Evolutionary conservation across 1,140 invertebrate species (phyloP), one percentile per base, ranked within the genome.

Genomic region (Brachionus sp.): DNA sequence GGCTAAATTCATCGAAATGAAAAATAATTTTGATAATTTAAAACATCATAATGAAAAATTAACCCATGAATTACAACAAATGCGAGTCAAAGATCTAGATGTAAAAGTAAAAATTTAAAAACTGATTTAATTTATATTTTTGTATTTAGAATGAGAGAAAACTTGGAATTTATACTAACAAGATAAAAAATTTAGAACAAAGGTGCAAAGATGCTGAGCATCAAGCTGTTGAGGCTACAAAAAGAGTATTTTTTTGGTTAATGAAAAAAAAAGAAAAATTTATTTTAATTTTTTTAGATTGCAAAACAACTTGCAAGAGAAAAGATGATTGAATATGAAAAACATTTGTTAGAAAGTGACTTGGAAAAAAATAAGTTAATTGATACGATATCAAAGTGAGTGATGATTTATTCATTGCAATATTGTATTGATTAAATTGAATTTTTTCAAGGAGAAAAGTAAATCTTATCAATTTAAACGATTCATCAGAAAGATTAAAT

Each of bases 301-400:
- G 75, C 78, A 13, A 82, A 82, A 25, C 78, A 82, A 82, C 37
- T 82, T 23, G 78, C 44, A 16, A 37, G 64, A 35, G 78, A 82
- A 29, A 80, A 23, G 42, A 80, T 80, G 77, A 80, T 80, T 80
- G 77, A 80, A 29, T 80, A 80, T 29, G 77, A 80, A 66, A 80
- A 80, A 25, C 77, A 80, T 80, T 25, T 80, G 12, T 42, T 80
- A n/a, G 77, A 80, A 66, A 80, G 70, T 13, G 23, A 75, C 25
- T 12, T 75, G 3, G 70, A 75, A 46, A 75, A 75, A 75, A 50
- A 23, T 6, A 75, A 46, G 12, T 75, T 75, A 12, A 46, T 75
- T 2, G 70, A 75, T 25, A 46, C 70, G 1, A 23, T 25, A 5
- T 75, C 70, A 23, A 75, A 75, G 70, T 75, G 44, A 75, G 44